Evolutionary conservation across 1,140 invertebrate genomes (phyloP).

Genomic region (Neodiprion fabricii): DNA sequence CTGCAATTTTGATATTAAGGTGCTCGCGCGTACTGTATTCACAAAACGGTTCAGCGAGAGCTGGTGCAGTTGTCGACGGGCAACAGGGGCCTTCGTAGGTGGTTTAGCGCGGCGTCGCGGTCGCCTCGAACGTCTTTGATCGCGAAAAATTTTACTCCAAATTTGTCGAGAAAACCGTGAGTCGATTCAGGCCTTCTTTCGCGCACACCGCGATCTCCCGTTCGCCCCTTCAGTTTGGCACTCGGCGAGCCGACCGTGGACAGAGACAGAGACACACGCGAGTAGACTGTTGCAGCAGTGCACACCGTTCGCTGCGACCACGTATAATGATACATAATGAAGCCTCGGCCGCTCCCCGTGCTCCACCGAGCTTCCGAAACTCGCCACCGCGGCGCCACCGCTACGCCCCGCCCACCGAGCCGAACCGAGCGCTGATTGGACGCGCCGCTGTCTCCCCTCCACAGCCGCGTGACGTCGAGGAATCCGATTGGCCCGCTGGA

Average conservation of each 20-base stretch:
- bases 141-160: too few relatives aligned
- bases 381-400: constrained; percentile 22
- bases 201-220: too few relatives aligned
- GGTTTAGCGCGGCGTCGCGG: constrained; percentile 23
- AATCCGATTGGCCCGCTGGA: constrained; percentile 37
- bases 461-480: constrained; percentile 21
- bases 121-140: background rate
- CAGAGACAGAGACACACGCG: constrained; percentile 49
- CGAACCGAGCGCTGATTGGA: background rate
- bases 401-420: constrained; percentile 36
- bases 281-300: constrained; percentile 58
- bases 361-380: constrained; percentile 36
- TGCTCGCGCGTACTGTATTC: background rate
- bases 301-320: constrained; percentile 62
- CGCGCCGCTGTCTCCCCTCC: constrained; percentile 24
- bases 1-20: constrained; percentile 12
- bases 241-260: constrained; percentile 1
- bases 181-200: too few relatives aligned
- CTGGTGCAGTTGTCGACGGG: background rate
- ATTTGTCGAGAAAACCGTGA: too few relatives aligned
- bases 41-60: background rate
- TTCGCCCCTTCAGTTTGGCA: background rate
- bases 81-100: background rate
- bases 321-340: constrained; percentile 66
- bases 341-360: constrained; percentile 59